phyloP scores from a whole-genome alignment of 2,113 vertebrate genomes.

The Alethe castanea region DNA sequence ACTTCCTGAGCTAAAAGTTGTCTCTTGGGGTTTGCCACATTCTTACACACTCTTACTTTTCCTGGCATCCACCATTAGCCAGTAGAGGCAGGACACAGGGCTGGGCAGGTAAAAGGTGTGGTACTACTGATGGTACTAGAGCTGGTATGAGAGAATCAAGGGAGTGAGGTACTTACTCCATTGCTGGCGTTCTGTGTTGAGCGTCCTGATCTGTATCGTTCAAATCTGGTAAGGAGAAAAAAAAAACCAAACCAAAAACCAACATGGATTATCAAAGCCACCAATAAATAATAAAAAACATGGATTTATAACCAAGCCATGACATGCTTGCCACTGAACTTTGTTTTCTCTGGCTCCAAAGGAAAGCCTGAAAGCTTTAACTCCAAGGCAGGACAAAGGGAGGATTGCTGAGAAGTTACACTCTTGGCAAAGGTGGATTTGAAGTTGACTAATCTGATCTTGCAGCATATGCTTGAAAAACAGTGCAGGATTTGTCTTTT shows the following conservation, averaged over 20 bases:
- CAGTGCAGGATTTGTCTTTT: background rate
- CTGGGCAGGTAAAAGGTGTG: background rate
- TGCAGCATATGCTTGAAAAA: background rate
- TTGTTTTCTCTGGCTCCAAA: background rate
- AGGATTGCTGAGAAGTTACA: background rate
- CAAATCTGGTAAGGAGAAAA: slow-evolving; percentile 79
- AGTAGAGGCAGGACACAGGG: background rate
- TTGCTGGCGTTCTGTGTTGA: slow-evolving; percentile 86
- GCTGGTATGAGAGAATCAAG: fast-evolving
- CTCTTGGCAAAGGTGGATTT: background rate
- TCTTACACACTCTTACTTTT: background rate
- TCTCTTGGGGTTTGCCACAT: background rate
- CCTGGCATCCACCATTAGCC: background rate
- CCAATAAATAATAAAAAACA: background rate
- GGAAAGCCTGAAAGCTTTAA: background rate
- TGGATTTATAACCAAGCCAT: background rate
- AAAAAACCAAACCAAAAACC: background rate
- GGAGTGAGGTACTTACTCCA: slow-evolving; percentile 81
- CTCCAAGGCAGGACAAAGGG: background rate
- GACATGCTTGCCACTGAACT: background rate
- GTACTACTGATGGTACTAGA: fast-evolving
- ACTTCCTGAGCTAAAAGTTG: background rate
- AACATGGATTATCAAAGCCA: background rate
- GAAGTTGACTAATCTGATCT: background rate
- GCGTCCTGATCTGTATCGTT: slow-evolving; percentile 87